A percentile compares a stretch with the other conserved stretches of the same genome.
phyloP scores from a whole-genome alignment of 2,113 vertebrate species.

The Amia ocellicauda region DNA sequence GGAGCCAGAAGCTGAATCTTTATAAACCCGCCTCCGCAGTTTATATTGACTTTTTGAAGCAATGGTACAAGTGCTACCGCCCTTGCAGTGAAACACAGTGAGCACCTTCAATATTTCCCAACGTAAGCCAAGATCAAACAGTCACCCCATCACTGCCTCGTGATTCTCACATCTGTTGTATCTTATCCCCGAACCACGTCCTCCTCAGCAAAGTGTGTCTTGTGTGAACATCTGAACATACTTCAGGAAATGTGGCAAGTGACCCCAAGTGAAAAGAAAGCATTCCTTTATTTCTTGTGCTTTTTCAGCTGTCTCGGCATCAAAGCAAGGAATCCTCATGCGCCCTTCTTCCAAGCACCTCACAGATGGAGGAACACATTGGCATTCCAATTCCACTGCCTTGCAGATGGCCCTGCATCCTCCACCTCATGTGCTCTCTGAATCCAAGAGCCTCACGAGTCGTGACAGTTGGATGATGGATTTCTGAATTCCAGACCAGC shows the following conservation, averaged over 20 bases:
- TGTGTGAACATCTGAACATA: slow-evolving; percentile 4
- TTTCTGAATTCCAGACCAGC: slow-evolving; percentile 9
- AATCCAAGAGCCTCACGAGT: neutral
- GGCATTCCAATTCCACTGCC: slow-evolving; percentile 11
- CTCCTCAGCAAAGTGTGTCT: neutral
- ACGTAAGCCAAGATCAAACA: too few relatives aligned
- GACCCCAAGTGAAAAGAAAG: neutral
- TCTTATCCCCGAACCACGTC: slow-evolving; percentile 26
- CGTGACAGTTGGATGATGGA: neutral
- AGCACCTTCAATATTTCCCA: too few relatives aligned
- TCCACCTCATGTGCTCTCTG: neutral
- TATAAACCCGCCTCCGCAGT: too few relatives aligned
- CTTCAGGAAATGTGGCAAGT: neutral
- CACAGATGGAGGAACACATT: slow-evolving; percentile 12
- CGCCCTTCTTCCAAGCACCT: neutral
- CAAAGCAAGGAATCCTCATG: neutral
- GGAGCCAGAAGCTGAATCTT: too few relatives aligned
- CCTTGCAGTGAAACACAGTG: too few relatives aligned
- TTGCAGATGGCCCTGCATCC: slow-evolving; percentile 7
- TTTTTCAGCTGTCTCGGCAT: slow-evolving; percentile 12
- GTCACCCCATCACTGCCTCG: too few relatives aligned
- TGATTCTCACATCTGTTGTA: slow-evolving; percentile 10
- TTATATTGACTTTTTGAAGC: too few relatives aligned
- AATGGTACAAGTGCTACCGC: too few relatives aligned
- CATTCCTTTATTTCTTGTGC: neutral